Base-by-base conservation (phyloP, 2,888 invertebrate species). In the Phengaris arion region DNA sequence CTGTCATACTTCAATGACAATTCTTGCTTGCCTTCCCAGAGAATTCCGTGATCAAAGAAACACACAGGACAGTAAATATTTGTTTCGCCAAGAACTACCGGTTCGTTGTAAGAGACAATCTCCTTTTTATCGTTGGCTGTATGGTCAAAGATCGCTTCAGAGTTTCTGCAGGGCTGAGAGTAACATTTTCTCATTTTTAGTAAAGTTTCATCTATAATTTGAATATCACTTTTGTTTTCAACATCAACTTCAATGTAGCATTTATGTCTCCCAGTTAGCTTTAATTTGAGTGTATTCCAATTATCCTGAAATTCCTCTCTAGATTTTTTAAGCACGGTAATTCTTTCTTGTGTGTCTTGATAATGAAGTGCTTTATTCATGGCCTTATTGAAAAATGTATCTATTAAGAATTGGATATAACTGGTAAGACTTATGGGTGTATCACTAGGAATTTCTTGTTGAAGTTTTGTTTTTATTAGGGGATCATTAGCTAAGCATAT, bases 1-100 rank as follows among this genome's bases (percentile, higher is more conserved):
- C 95, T 93, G 79, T 93, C 86, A 80, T 94, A 94, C 80, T 92
- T 92, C 0, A 91, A 87, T 35, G 90, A 84, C 80, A 91, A 94
- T 76, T 95, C 92, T 68, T 93, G 85, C 83, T 94, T 95, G n/a
- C 96, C 96, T 85, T 92, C 93, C 94, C 95, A 95, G 35, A 96
- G 83, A 10, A 95, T 88, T 68, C 91, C 88, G 79, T 94, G 83
- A 64, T 94, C 88, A 76, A 87, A 86, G 81, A 93, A 94, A n/a
- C 94, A 89, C 54, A 96, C 92, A 0, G 96, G 96, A 82, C 96
- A 96, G 81, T 94, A 96, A 80, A 90, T 81, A 78, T 88, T 89
- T 2, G 94, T 95, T 83, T 95, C 94, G n/a, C 96, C 95, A 75
- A 94, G 90, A 77, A 87, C 87, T 74, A 90, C 83, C 64, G 85